Evolutionary conservation across 2,797 vertebrate genomes (phyloP), one percentile per base, ranked within the genome.

Genomic region (Pygocentrus nattereri): DNA sequence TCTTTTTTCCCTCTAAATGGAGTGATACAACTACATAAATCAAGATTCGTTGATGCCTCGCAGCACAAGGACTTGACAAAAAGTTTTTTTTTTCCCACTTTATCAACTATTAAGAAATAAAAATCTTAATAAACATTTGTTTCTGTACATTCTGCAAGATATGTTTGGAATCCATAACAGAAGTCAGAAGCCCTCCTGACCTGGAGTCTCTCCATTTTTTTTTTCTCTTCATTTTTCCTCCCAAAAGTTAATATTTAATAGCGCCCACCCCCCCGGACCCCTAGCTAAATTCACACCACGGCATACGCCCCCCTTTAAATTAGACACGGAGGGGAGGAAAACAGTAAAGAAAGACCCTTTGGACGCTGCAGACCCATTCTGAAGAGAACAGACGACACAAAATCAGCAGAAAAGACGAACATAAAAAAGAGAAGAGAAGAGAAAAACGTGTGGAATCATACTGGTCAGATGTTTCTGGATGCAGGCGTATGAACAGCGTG

Each of bases 11-110:
- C 91, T 93, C 90, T 91, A 94, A 64, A 93, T 93, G 93, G 90
- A 94, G 92, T 92, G 92, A 94, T 93, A 94, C 92, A 89, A 91
- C 90, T 91, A 94, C 90, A 94, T 81, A 92, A 93, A 90, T 88
- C 87, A 67, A 86, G 78, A 86, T 83, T 81, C 69, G 87, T 82
- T 80, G 88, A 91, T 96, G 96, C 96, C 96, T 88, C 82, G 85
- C 87, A 86, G 84, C 87, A 93, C 91, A 93, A 87, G 88, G 83
- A 92, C 88, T 89, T 87, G 64, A 93, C 91, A 89, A 90, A 90
- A 68, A 80, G 72, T 64, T n/a, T 41, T 18, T 5, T 54, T 38
- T 82, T 72, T 54, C 65, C 69, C 75, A 61, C 52, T 68, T 65
- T 81, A 88, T 88, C 65, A 91, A 85, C 90, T 88, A 90, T 86